phyloP scores from a whole-genome alignment of 1,140 invertebrate species.

The Aradophagus sp. region DNA sequence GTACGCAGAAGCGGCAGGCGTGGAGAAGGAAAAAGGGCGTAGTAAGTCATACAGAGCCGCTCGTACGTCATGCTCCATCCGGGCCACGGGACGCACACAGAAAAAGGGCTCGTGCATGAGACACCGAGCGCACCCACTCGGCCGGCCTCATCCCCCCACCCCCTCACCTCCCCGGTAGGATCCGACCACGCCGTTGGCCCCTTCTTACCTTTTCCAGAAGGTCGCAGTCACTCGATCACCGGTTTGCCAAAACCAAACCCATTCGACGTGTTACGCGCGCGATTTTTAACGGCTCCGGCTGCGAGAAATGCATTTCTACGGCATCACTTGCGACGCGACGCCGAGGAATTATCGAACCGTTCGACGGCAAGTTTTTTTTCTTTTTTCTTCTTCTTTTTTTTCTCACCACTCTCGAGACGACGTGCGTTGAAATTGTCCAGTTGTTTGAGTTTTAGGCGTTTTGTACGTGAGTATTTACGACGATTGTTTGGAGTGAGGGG shows the following conservation, averaged over 20 bases:
- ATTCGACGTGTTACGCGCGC: constrained; percentile 48
- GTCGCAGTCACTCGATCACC: constrained; percentile 52
- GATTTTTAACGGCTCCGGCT: constrained; percentile 19
- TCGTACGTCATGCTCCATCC: constrained; percentile 73
- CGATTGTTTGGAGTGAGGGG: no score
- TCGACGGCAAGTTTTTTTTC: no score
- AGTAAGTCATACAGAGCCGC: constrained; percentile 72
- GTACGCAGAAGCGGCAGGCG: constrained; percentile 65
- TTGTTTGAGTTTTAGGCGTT: no score
- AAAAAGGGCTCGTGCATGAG: constrained; percentile 59
- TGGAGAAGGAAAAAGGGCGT: constrained; percentile 74
- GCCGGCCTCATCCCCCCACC: constrained; percentile 70
- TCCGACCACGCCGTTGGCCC: constrained; percentile 44
- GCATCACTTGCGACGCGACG: no score
- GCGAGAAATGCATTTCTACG: neutral
- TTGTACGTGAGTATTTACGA: no score
- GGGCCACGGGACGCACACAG: constrained; percentile 69
- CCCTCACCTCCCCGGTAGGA: no score
- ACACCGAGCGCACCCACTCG: constrained; percentile 65
- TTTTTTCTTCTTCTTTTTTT: no score
- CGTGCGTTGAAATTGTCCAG: no score
- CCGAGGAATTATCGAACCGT: no score
- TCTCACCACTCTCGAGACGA: no score
- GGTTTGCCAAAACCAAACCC: constrained; percentile 44
- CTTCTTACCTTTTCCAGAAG: constrained; percentile 47